phyloP scores from a whole-genome alignment of 2,113 vertebrate species.

The Suncus etruscus region DNA sequence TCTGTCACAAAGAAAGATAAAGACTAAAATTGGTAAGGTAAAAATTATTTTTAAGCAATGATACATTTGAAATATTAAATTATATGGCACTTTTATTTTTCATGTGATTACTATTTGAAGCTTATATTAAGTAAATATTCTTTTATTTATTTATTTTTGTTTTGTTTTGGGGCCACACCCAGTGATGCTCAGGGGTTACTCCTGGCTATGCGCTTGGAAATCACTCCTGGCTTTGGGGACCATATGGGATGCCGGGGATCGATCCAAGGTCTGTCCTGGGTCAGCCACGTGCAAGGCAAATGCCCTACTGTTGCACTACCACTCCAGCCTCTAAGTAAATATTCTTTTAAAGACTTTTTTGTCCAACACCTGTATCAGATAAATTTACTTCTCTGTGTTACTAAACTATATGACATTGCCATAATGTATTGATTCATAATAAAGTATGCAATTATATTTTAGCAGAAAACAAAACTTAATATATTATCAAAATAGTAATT shows the following conservation, averaged over 20 bases:
- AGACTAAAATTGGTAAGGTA: neutral
- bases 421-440: neutral
- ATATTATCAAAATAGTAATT: neutral
- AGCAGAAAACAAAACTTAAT: constrained; percentile 2
- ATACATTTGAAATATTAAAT: constrained; percentile 43
- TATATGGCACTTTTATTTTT: neutral
- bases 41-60: neutral
- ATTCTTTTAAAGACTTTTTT: neutral
- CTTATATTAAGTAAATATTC: neutral
- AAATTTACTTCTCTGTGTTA: neutral
- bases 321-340: too few species aligned
- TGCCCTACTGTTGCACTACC: too few species aligned
- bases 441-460: constrained; percentile 10
- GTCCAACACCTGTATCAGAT: neutral
- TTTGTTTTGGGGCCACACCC: too few species aligned
- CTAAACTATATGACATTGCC: neutral
- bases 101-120: constrained; percentile 7
- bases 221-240: too few species aligned
- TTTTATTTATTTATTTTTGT: too few species aligned
- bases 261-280: too few species aligned
- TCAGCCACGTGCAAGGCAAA: too few species aligned
- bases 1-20: constrained; percentile 1
- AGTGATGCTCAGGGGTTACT: too few species aligned
- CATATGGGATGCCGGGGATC: too few species aligned
- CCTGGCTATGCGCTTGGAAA: too few species aligned